Conservation (phyloP, 2,113 vertebrate genomes). For the Eubucco bourcierii region DNA sequence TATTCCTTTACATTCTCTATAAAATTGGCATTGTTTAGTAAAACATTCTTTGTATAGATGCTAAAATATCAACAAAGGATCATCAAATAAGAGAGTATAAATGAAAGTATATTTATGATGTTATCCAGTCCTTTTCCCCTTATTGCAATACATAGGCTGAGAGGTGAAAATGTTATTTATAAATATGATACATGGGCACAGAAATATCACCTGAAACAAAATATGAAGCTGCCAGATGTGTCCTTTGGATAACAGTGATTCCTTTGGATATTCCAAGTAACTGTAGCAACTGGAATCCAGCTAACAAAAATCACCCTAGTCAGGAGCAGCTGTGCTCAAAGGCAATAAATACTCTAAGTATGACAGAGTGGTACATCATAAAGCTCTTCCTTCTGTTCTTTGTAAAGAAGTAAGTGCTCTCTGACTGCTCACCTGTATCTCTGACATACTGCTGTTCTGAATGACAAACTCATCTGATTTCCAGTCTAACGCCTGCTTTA, state of each 20-base stretch:
- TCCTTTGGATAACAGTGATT: neutral
- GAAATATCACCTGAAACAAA: constrained; percentile 18
- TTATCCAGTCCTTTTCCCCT: neutral
- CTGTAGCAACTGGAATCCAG: neutral
- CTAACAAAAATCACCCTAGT: neutral
- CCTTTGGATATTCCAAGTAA: neutral
- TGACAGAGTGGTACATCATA: neutral
- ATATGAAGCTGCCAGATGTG: neutral
- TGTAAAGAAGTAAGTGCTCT: neutral
- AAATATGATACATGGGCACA: neutral
- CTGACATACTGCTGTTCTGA: neutral
- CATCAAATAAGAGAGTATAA: neutral
- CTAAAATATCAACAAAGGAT: neutral
- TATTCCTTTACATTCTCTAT: neutral
- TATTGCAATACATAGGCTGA: neutral
- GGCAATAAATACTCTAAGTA: neutral
- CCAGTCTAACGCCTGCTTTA: constrained; percentile 31
- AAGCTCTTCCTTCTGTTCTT: neutral
- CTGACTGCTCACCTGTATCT: constrained; percentile 3
- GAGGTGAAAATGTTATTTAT: neutral
- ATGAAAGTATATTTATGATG: neutral
- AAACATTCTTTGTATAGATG: neutral
- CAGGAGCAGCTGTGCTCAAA: neutral
- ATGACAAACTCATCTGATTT: neutral
- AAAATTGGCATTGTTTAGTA: neutral